Conservation (phyloP, 2,888 invertebrate species). For the Dicyrtomina minuta region DNA sequence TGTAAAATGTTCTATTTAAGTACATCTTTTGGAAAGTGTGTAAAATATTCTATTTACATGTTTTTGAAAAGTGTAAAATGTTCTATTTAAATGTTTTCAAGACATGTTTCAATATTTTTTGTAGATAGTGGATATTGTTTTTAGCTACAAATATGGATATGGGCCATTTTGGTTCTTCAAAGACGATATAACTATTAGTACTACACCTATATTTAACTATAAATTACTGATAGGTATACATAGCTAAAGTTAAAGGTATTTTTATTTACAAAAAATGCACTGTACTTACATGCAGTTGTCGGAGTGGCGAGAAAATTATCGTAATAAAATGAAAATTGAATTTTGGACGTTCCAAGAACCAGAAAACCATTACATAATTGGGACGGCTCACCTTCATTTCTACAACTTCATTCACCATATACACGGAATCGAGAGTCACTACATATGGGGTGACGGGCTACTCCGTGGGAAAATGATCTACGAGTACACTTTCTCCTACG, state of each 20-base stretch:
- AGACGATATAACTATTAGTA: background rate
- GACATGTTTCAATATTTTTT: no score
- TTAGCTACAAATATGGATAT: no score
- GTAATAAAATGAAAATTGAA: slow-evolving; percentile 42
- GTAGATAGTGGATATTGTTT: no score
- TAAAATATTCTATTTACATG: no score
- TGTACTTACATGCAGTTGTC: slow-evolving; percentile 34
- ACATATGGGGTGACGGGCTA: slow-evolving; percentile 41
- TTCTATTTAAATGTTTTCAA: no score
- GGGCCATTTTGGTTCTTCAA: background rate
- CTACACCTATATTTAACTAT: no score
- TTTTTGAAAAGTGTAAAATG: no score
- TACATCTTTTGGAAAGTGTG: no score
- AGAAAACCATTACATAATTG: slow-evolving; percentile 45
- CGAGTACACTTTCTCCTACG: slow-evolving; percentile 49
- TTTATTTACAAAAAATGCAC: no score
- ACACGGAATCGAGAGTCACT: slow-evolving; percentile 37
- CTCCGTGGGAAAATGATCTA: slow-evolving; percentile 38
- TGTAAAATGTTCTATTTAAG: no score
- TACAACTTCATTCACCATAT: slow-evolving; percentile 42
- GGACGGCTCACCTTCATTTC: slow-evolving; percentile 37
- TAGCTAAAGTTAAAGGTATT: no score
- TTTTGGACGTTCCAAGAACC: slow-evolving; percentile 51
- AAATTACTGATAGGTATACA: no score
- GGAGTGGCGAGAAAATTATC: slow-evolving; percentile 36